Conservation (phyloP, 2,888 invertebrate genomes). For the Drosophila longiperda region DNA sequence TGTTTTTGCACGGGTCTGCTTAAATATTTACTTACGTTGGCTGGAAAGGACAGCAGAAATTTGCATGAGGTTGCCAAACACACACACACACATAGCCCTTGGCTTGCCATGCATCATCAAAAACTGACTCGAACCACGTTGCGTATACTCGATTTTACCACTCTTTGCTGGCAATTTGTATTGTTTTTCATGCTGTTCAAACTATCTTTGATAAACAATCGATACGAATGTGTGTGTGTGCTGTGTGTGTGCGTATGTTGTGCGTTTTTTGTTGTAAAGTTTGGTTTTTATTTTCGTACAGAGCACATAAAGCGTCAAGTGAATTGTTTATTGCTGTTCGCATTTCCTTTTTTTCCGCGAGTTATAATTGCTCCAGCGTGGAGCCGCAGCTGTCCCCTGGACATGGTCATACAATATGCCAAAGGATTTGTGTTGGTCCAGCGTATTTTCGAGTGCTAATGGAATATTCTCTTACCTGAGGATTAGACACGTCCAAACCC, state of each 20-base stretch:
- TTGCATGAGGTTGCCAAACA: slow-evolving; percentile 43
- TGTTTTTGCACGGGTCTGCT: slow-evolving; percentile 35
- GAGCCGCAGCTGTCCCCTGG: slow-evolving; percentile 15
- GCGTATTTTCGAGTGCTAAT: slow-evolving; percentile 34
- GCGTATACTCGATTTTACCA: slow-evolving; percentile 36
- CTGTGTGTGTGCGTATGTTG: neutral
- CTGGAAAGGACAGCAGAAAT: slow-evolving; percentile 43
- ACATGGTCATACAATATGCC: slow-evolving; percentile 37
- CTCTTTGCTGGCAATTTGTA: slow-evolving; percentile 15
- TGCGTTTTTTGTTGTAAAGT: neutral
- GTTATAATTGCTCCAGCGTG: slow-evolving; percentile 34
- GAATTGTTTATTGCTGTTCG: slow-evolving; percentile 23
- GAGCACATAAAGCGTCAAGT: slow-evolving; percentile 25
- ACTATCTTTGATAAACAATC: slow-evolving; percentile 29
- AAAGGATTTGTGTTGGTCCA: slow-evolving; percentile 35
- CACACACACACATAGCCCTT: neutral
- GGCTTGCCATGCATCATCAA: slow-evolving; percentile 15
- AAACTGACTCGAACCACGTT: slow-evolving; percentile 12
- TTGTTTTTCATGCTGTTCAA: slow-evolving; percentile 21
- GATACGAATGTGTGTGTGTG: slow-evolving; percentile 3
- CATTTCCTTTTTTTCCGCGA: neutral
- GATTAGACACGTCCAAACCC: slow-evolving; percentile 40
- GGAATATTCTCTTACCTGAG: slow-evolving; percentile 29
- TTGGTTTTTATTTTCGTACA: slow-evolving; percentile 15
- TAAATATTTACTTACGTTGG: slow-evolving; percentile 57